Evolutionary conservation across 2,888 invertebrate genomes (phyloP), one percentile per base, ranked within the genome.

Genomic region (Argyresthia albistria): DNA sequence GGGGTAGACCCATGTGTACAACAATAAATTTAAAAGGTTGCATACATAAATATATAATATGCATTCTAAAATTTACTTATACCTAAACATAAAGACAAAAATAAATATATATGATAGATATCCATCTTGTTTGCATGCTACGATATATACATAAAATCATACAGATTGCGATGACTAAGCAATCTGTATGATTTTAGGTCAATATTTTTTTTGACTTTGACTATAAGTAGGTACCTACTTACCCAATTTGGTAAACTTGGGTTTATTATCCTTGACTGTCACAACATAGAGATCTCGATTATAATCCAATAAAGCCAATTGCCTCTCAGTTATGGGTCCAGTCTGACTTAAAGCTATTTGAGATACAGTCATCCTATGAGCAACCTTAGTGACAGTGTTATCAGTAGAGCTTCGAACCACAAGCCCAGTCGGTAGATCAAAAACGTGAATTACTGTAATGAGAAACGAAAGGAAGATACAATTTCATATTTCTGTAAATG

Each of bases 271-370:
- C 67, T 93, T 91, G 8, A 93, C 89, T 55, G 94, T 91, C 3
- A 95, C 91, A 14, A 98, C 89, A 71, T 93, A 95, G 12, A 98
- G 84, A 76, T 98, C 98, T 63, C 93, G 90, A 69, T 97, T 97
- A 63, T 91, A 91, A 79, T 99, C 99, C 35, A 98, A 88, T 55
- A 98, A 86, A 0, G 97, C 97, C 46, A 98, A 79, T 64, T 94
- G 94, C 58, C 98, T 91, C 63, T 96, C 95, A 39, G 89, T 90
- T 0, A 92, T 72, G 0, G 92, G 90, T 0, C 97, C 97, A 53
- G 94, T 92, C 69, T 97, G 95, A 71, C 97, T 97, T 46, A 98
- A 82, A 0, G 95, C 92, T 12, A 99, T 84, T 65, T 93, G 93
- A 2, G 92, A 89, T n/a, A 99, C 90, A 35, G 93, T 93, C 69